These are phyloP conservation scores for Andrena dorsata DNA, from an alignment of 2,888 invertebrate genomes.

Conservation along the genomic window DNA sequence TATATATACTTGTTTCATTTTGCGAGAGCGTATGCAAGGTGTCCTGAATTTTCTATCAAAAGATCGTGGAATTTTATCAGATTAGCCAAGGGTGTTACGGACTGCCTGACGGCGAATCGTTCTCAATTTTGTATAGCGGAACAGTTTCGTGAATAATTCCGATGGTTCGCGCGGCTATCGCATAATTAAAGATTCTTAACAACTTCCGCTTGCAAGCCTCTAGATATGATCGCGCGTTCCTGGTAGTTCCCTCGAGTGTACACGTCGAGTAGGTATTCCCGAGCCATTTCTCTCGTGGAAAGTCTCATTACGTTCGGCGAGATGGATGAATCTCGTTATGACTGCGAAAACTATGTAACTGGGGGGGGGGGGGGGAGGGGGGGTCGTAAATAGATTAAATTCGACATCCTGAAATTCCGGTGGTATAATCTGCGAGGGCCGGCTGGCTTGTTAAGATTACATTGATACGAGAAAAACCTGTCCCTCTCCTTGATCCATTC, in stretches of 20 bases:
- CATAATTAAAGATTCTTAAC: conserved; percentile 50
- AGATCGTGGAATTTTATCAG: no score
- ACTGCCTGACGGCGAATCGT: background rate
- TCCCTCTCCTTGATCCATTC: no score
- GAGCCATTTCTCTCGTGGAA: conserved; percentile 61
- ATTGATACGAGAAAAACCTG: background rate
- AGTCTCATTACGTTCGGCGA: conserved; percentile 61
- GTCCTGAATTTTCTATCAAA: no score
- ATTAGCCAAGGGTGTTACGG: no score
- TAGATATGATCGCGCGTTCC: conserved; percentile 43
- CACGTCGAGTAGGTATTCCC: conserved; percentile 59
- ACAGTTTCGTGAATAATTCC: conserved; percentile 13
- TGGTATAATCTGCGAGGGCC: conserved; percentile 29
- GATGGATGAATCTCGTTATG: conserved; percentile 63
- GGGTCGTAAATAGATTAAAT: conserved; percentile 58
- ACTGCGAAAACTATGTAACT: conserved; percentile 44
- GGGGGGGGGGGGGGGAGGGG: conserved; percentile 37
- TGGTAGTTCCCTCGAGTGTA: conserved; percentile 51
- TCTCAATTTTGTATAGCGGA: background rate
- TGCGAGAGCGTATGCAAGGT: no score
- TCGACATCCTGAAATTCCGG: conserved; percentile 54
- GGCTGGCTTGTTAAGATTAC: background rate
- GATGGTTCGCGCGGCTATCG: conserved; percentile 13
- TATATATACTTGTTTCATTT: background rate
- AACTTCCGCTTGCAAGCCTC: conserved; percentile 22